Conservation (phyloP, 2,888 invertebrate species). For the Pelosia muscerda region DNA sequence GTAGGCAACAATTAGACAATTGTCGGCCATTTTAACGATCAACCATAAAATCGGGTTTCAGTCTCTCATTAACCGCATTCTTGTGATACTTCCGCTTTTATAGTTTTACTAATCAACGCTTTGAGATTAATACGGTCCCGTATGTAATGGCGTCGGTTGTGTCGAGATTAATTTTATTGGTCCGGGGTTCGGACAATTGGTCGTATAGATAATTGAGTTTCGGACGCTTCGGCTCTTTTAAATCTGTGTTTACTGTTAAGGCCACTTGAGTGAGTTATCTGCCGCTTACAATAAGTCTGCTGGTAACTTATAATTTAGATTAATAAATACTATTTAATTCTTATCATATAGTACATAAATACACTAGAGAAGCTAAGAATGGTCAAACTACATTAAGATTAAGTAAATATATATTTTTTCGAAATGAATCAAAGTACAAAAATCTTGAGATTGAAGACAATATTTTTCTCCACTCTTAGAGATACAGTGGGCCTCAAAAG, state of each 20-base stretch:
- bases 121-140: constrained; percentile 82
- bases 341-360: constrained; percentile 33
- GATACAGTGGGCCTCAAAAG: too few relatives aligned
- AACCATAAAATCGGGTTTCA: constrained; percentile 83
- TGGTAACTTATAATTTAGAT: constrained; percentile 69
- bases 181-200: constrained; percentile 80
- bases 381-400: not conserved
- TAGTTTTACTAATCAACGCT: constrained; percentile 87
- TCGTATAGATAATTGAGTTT: constrained; percentile 86
- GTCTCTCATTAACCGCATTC: constrained; percentile 86
- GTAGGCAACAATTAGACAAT: constrained; percentile 86
- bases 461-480: too few relatives aligned
- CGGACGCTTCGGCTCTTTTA: constrained; percentile 71
- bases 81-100: constrained; percentile 86
- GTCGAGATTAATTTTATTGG: constrained; percentile 84
- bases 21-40: constrained; percentile 85
- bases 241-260: constrained; percentile 73
- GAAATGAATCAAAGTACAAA: too few relatives aligned
- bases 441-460: too few relatives aligned
- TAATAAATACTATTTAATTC: constrained; percentile 46
- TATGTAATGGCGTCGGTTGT: constrained; percentile 81
- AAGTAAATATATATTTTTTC: not conserved
- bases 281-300: constrained; percentile 56
- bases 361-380: constrained; percentile 29
- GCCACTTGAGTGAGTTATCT: constrained; percentile 69